Evolutionary conservation across 2,797 vertebrate genomes (phyloP), one percentile per base, ranked within the genome.

Genomic region (Sebastes diaconus): DNA sequence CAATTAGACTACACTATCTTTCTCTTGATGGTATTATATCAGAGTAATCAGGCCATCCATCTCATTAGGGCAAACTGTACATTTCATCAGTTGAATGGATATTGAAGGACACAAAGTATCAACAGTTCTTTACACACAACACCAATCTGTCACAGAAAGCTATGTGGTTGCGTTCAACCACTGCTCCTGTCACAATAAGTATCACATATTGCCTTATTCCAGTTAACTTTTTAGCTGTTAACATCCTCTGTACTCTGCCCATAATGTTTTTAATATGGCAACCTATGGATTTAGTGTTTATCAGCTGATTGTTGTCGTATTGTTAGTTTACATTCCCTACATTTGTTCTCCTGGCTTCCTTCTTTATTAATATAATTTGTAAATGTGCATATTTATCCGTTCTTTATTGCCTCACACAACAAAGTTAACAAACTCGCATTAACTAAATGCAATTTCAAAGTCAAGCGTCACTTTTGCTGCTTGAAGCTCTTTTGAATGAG

Each of bases 401-500:
- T 7, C 32, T 63, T 82, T 14, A n/a, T 73, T 68, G 30, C 10
- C 18, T 52, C 57, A 67, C 58, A 81, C 50, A 32, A 61, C 12
- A 6, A 85, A 68, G 80, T 90, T 90, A 80, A 77, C 67, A 83
- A 91, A 78, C 68, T 83, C 12, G 0, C 72, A 61, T 75, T 68
- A 84, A 83, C 72, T 80, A 16, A 73, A 90, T 87, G 79, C 74
- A 88, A 91, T 90, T 93, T 93, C 60, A 67, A 73, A 85, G 84
- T 82, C 64, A 13, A 86, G 67, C 16, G 59, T 67, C 2, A 67
- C 79, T 91, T 94, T 79, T 91, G 90, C 94, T 93, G 91, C 90
- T 87, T 78, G 80, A 92, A 93, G 90, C 91, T 90, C 83, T 92
- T 94, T 93, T 86, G 84, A 84, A 77, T 73, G 86, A 80, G 77